Evolutionary conservation across 1,140 invertebrate species (phyloP).

Genomic region (Saxidomus purpurata): DNA sequence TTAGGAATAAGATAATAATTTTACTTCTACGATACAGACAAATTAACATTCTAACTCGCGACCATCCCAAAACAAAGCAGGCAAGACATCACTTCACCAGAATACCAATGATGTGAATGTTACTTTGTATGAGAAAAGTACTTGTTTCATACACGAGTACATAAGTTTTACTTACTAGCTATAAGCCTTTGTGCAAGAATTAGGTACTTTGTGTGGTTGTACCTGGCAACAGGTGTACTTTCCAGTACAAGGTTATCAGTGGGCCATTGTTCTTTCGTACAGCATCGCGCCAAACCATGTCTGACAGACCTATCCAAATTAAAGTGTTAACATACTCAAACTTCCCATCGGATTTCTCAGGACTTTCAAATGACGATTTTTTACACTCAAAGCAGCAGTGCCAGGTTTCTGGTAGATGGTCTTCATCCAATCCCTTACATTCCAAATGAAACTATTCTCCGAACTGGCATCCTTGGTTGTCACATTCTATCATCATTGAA

Average conservation of each 20-base stretch:
- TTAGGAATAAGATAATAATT: no score
- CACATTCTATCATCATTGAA: slow-evolving; percentile 4
- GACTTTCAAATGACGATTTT: neutral
- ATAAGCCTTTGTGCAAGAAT: slow-evolving; percentile 36
- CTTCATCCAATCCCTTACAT: slow-evolving; percentile 18
- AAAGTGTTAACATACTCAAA: slow-evolving; percentile 15
- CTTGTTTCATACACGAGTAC: no score
- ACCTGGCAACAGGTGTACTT: neutral
- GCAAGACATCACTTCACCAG: no score
- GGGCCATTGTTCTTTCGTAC: slow-evolving; percentile 6
- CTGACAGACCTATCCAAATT: neutral
- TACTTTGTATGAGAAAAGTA: no score
- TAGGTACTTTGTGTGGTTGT: slow-evolving; percentile 24
- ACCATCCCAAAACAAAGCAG: no score
- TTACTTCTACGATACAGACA: no score
- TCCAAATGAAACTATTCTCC: slow-evolving; percentile 37
- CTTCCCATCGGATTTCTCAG: neutral
- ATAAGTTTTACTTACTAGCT: slow-evolving; percentile 11
- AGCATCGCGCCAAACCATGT: slow-evolving; percentile 21
- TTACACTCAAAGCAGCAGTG: neutral
- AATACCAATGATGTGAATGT: no score
- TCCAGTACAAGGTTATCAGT: slow-evolving; percentile 41
- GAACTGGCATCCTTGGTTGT: neutral
- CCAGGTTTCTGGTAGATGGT: slow-evolving; percentile 22
- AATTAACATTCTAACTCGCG: no score